phyloP scores from a whole-genome alignment of 2,797 vertebrate species.

The Diplodus puntazzo region DNA sequence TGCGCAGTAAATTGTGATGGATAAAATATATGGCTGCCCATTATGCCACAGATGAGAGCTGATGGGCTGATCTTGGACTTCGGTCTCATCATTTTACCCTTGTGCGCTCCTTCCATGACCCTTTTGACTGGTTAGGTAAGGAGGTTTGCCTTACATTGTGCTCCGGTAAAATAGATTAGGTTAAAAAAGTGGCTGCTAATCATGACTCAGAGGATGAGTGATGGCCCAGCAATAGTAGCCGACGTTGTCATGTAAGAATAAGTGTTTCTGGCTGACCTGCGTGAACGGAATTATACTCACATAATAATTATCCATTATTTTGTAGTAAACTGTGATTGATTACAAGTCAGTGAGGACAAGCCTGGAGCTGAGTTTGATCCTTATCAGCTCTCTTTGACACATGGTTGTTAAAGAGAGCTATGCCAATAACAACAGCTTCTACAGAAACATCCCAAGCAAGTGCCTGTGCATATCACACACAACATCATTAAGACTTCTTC shows the following conservation, averaged over 20 bases:
- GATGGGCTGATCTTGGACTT: slow-evolving; percentile 32
- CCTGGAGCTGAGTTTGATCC: slow-evolving; percentile 11
- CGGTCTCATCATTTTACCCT: slow-evolving; percentile 33
- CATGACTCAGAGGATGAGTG: slow-evolving; percentile 27
- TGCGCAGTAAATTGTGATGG: slow-evolving; percentile 29
- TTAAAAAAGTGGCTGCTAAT: slow-evolving; percentile 40
- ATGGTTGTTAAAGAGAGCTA: neutral
- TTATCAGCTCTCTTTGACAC: neutral
- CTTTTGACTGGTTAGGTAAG: slow-evolving; percentile 23
- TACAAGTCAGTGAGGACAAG: neutral
- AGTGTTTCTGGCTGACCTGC: slow-evolving; percentile 41
- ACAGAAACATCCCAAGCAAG: neutral
- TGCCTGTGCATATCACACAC: neutral
- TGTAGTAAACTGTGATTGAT: slow-evolving; percentile 22
- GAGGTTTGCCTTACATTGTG: slow-evolving; percentile 36
- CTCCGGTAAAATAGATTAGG: slow-evolving; percentile 28
- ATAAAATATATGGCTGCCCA: slow-evolving; percentile 35
- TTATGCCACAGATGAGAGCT: slow-evolving; percentile 20
- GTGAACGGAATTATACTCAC: slow-evolving; percentile 1
- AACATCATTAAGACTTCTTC: neutral
- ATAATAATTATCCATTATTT: slow-evolving; percentile 29
- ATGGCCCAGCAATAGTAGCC: slow-evolving; percentile 19
- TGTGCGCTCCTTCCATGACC: slow-evolving; percentile 6
- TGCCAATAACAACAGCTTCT: slow-evolving; percentile 3
- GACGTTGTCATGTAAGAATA: slow-evolving; percentile 43